These are phyloP conservation scores for Crambe crambe DNA, from an alignment of 37 sponge, comb jelly and placozoan genomes.

Conservation along the genomic window DNA sequence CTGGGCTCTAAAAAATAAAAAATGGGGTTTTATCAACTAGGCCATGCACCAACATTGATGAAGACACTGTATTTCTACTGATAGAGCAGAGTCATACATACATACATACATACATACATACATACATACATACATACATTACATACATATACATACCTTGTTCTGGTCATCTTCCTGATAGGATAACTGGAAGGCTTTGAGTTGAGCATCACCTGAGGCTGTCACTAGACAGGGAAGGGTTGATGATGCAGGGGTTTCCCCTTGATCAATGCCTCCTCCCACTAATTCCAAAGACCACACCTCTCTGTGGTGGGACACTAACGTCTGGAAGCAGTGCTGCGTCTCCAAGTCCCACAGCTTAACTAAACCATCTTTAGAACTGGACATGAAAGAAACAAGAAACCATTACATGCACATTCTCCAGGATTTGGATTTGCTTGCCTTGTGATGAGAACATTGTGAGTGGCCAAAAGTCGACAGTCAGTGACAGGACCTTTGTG, in stretches of 20 bases:
- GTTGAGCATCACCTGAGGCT: conserved; percentile 51
- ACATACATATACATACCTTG: no score
- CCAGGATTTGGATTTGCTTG: background rate
- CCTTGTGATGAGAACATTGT: conserved; percentile 83
- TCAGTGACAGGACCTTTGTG: conserved; percentile 89
- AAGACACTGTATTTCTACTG: no score
- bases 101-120: no score
- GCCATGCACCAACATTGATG: no score
- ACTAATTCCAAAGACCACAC: conserved; percentile 39
- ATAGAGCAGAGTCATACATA: no score
- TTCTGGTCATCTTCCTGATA: background rate
- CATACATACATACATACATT: no score
- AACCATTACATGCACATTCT: no score
- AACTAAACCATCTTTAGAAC: conserved; percentile 88
- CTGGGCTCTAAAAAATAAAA: no score
- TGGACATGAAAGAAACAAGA: conserved; percentile 6
- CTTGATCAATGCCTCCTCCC: background rate
- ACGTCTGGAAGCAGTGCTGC: conserved; percentile 93
- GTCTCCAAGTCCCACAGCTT: conserved; percentile 96
- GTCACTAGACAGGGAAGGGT: conserved; percentile 55
- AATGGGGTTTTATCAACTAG: no score
- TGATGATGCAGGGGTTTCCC: background rate
- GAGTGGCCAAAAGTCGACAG: conserved; percentile 32
- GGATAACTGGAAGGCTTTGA: conserved; percentile 61
- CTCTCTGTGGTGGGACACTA: conserved; percentile 75